phyloP scores from a whole-genome alignment of 2,113 vertebrate species.

The Eonycteris spelaea region DNA sequence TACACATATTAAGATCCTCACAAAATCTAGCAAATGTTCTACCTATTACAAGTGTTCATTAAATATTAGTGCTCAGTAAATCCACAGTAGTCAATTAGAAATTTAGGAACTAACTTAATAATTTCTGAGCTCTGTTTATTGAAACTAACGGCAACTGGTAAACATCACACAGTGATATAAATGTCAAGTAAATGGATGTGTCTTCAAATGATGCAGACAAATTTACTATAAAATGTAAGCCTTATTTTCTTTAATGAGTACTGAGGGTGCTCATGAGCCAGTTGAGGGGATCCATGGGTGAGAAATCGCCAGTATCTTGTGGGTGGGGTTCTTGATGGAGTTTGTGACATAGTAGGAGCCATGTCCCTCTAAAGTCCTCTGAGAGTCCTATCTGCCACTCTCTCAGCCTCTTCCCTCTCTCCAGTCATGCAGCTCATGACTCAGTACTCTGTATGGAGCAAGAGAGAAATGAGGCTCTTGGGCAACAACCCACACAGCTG shows the following conservation, averaged over 20 bases:
- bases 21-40: neutral
- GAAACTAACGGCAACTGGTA: neutral
- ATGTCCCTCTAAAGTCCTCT: neutral
- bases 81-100: neutral
- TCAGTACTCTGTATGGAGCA: neutral
- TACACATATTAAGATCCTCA: neutral
- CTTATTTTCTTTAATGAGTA: neutral
- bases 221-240: neutral
- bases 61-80: neutral
- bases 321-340: neutral
- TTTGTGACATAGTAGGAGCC: neutral
- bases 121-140: neutral
- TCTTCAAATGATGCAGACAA: neutral
- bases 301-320: neutral
- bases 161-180: neutral
- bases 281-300: neutral
- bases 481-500: neutral
- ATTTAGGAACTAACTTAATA: neutral
- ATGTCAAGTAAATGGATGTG: neutral
- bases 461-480: neutral
- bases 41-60: neutral
- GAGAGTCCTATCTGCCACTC: neutral
- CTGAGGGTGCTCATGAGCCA: neutral
- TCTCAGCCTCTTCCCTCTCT: neutral
- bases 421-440: neutral